Percentiles rank a stretch among this genome's conserved stretches.
Evolutionary conservation across 2,113 vertebrate genomes (phyloP).

Genomic region (Chauna torquata): DNA sequence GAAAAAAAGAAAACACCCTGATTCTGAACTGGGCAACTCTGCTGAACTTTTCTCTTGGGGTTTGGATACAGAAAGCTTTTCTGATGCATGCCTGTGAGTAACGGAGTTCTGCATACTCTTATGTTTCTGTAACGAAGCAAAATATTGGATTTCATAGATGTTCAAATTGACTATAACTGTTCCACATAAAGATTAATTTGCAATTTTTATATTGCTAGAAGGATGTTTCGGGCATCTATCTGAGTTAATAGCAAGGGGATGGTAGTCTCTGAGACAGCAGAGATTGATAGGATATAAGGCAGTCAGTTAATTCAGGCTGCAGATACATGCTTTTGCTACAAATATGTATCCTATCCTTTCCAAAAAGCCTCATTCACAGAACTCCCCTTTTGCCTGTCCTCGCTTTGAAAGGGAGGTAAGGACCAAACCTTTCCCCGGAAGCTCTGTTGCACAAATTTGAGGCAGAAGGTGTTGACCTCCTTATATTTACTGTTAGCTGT

Average conservation of each 20-base stretch:
- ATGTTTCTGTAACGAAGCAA: not conserved
- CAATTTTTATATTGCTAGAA: slow-evolving; percentile 61
- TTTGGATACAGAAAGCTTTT: not conserved
- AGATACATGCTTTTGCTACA: not conserved
- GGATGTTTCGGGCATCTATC: slow-evolving; percentile 52
- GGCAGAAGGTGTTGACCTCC: not conserved
- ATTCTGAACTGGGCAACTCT: not conserved
- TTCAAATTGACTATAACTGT: slow-evolving; percentile 54
- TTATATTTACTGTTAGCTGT: not conserved
- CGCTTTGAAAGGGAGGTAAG: not conserved
- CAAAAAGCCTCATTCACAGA: not conserved
- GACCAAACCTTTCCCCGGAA: not conserved
- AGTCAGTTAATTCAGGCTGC: slow-evolving; percentile 57
- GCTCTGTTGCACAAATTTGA: not conserved
- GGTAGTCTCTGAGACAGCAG: slow-evolving; percentile 63
- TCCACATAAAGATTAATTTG: slow-evolving; percentile 35
- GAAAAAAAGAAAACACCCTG: not conserved
- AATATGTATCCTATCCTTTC: slow-evolving; percentile 8
- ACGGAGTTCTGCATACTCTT: not conserved
- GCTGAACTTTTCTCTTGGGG: not conserved
- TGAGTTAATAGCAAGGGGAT: slow-evolving; percentile 66
- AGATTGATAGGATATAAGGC: slow-evolving; percentile 67
- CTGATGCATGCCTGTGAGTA: not conserved
- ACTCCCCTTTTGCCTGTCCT: not conserved
- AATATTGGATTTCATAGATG: slow-evolving; percentile 34